Base-by-base conservation (phyloP, 2,888 invertebrate species). In the Erebia aethiops region DNA sequence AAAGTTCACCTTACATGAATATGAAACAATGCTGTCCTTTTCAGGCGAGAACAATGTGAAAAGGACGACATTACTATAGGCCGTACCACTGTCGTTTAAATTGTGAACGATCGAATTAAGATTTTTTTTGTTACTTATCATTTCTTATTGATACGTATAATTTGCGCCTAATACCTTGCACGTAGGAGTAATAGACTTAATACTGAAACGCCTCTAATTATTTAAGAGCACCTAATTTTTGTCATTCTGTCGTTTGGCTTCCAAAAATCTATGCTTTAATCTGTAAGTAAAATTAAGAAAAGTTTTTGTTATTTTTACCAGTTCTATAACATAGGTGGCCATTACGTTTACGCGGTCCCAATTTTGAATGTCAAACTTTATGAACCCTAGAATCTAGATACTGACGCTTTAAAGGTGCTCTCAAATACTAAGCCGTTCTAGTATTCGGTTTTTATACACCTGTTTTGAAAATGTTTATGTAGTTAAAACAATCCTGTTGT, bases 401-500 rank as follows among this genome's bases (percentile, higher is more conserved):
- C 35, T 35, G 0, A 35, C 35, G 5, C 35, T 35, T 7, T 35
- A 26, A 26, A 26, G 18, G 18, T 62, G 62, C 14, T 62, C 21
- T 49, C 2, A 49, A 49, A 41, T 58, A 16, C 16, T 43, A 4
- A 49, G 18, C 8, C 49, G 46, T 18, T 62, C 8, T 8, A 49
- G 49, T 62, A 14, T 46, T 46, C 14, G 21, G 21, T 13, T 8
- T 8, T 58, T 41, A 57, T 35, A 67, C 26, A 67, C 69, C 54
- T 73, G 43, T 62, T 49, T 65, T 68, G 65, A 69, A 68, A 54
- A 69, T 71, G 69, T 69, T 54, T 80, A 77, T 79, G 77, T 77
- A 79, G 78, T 78, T 79, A 77, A 77, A 76, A 81, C 81, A 81
- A 73, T 84, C 77, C 84, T 82, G 86, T 88, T 88, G 88, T 91